Conservation (phyloP, 2,888 invertebrate species). For the Petrolisthes manimaculis region DNA sequence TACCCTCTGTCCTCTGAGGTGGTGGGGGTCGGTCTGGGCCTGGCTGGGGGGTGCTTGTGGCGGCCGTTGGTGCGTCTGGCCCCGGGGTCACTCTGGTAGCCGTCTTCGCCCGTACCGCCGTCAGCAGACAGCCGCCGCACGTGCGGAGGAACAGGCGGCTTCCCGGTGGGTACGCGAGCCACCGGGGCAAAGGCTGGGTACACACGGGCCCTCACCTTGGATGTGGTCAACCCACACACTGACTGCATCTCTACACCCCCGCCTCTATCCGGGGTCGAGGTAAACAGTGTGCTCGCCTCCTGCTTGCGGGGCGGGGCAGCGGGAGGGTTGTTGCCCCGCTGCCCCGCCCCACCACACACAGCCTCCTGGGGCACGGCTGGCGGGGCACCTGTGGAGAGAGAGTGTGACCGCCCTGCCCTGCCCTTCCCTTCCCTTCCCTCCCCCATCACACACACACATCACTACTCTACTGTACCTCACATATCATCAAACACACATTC, state of each 20-base stretch:
- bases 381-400: constrained; percentile 58
- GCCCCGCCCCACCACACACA: constrained; percentile 6
- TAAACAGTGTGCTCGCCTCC: constrained; percentile 3
- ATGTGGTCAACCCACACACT: constrained; percentile 30
- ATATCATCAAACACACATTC: no score
- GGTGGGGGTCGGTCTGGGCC: constrained; percentile 19
- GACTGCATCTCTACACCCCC: not conserved
- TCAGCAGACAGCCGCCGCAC: constrained; percentile 29
- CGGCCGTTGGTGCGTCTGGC: constrained; percentile 31
- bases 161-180: constrained; percentile 45
- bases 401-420: constrained; percentile 38
- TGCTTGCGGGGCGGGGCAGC: constrained; percentile 11
- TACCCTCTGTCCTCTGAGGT: constrained; percentile 51
- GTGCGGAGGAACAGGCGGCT: constrained; percentile 49
- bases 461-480: not conserved
- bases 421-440: not conserved
- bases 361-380: constrained; percentile 48
- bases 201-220: constrained; percentile 55
- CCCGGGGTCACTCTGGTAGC: constrained; percentile 63
- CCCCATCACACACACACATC: not conserved
- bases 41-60: constrained; percentile 23
- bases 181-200: constrained; percentile 56
- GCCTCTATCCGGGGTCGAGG: constrained; percentile 3
- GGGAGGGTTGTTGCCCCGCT: constrained; percentile 9
- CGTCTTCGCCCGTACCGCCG: constrained; percentile 39